Evolutionary conservation across 2,113 vertebrate species (phyloP), one percentile per base, ranked within the genome.

Genomic region (Psittacula cyanocephala): DNA sequence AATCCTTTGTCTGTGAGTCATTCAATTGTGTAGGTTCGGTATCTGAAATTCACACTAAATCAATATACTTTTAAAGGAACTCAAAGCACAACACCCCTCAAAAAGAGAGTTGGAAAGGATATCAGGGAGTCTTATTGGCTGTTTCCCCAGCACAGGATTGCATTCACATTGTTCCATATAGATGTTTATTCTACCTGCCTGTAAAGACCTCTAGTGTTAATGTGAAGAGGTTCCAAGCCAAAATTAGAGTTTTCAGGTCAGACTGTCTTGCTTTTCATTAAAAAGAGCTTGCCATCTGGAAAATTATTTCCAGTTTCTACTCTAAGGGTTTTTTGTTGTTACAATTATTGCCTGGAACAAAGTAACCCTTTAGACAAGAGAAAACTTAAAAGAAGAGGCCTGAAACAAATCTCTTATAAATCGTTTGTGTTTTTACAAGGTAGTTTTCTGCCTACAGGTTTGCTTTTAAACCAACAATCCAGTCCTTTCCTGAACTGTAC

Each of bases 271-370:
- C 59, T 96, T 92, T 86, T 83, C 77, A 86, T 74, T 86, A 67
- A 74, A 77, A 55, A 77, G 19, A 92, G 13, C 19, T 47, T 59
- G n/a, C 25, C 67, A 86, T 19, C 44, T 53, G 64, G 84, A 95
- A 94, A 84, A 91, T 85, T 64, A 89, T 91, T 95, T 78, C 81
- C 41, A 70, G 7, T 44, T 86, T 75, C 69, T 67, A 16, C 24
- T 78, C 24, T 27, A 77, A 65, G 31, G 8, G 8, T 4, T 0
- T 25, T 87, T 81, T 83, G 47, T 69, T 82, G 53, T 44, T 92
- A 28, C 20, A 62, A 5, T 83, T 70, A 74, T 77, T 70, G 18
- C 64, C 78, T 85, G 12, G 33, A 89, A 84, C 29, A 87, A 68
- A 0, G 0, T 50, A 89, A 55, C 33, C 16, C 65, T 39, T 78